phyloP scores from a whole-genome alignment of 2,797 vertebrate species.

The Myotis myotis region DNA sequence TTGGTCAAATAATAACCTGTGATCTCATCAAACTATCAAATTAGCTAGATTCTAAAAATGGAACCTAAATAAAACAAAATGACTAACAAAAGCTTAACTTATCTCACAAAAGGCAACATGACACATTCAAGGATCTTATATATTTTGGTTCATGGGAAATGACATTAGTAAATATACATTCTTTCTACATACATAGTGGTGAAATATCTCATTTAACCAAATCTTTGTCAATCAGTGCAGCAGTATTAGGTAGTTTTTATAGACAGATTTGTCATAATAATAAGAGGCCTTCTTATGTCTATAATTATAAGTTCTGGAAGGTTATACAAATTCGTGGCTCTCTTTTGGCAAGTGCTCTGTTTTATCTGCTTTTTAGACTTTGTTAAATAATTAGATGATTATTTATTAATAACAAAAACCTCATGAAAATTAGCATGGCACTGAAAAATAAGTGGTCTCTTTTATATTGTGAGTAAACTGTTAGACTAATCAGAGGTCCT shows the following conservation, averaged over 20 bases:
- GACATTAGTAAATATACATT: neutral
- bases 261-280: neutral
- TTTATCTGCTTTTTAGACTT: constrained; percentile 39
- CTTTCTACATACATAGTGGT: neutral
- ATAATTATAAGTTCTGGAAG: constrained; percentile 38
- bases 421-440: constrained; percentile 5
- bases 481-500: neutral
- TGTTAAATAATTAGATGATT: constrained; percentile 32
- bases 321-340: constrained; percentile 1
- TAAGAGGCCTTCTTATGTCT: neutral
- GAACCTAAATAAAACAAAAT: neutral
- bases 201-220: neutral
- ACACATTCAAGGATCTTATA: neutral
- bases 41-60: neutral
- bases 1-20: neutral
- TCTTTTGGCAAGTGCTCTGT: constrained; percentile 4
- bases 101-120: neutral
- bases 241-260: neutral
- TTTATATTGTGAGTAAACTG: neutral
- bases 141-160: neutral
- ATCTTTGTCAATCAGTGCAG: neutral
- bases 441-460: neutral
- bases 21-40: neutral
- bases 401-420: constrained; percentile 33
- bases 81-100: neutral